These are phyloP conservation scores for Lycocorax pyrrhopterus DNA, from an alignment of 2,113 vertebrate genomes.

Conservation along the genomic window DNA sequence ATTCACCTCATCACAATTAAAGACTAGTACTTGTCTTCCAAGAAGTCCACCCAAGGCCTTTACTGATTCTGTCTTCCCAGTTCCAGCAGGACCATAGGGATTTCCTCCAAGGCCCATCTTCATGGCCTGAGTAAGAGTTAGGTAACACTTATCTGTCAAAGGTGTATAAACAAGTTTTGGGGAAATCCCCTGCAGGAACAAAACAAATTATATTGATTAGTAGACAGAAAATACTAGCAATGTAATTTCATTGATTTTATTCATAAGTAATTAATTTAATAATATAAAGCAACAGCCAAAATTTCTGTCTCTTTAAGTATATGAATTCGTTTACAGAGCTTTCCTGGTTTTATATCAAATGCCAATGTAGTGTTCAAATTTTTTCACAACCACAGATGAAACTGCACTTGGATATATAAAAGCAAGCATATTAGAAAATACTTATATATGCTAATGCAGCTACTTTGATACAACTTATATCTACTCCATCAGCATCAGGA, in stretches of 20 bases:
- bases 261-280: background rate
- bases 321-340: background rate
- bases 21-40: conserved; percentile 95
- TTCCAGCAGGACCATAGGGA: conserved; percentile 95
- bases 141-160: conserved; percentile 95
- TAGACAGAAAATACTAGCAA: background rate
- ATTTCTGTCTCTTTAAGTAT: background rate
- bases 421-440: background rate
- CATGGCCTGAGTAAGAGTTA: conserved; percentile 96
- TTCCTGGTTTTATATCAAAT: background rate
- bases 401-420: background rate
- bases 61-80: conserved; percentile 97
- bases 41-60: conserved; percentile 94
- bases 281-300: background rate
- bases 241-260: background rate
- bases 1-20: conserved; percentile 97
- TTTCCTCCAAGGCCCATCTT: conserved; percentile 96
- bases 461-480: background rate
- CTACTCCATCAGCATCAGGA: background rate
- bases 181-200: conserved; percentile 85
- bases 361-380: background rate
- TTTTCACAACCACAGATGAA: background rate
- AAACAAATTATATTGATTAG: background rate
- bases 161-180: conserved; percentile 95
- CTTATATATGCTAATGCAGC: background rate